These are phyloP conservation scores for Harpalus rubripes DNA, from an alignment of 2,888 invertebrate genomes.

Conservation along the genomic window DNA sequence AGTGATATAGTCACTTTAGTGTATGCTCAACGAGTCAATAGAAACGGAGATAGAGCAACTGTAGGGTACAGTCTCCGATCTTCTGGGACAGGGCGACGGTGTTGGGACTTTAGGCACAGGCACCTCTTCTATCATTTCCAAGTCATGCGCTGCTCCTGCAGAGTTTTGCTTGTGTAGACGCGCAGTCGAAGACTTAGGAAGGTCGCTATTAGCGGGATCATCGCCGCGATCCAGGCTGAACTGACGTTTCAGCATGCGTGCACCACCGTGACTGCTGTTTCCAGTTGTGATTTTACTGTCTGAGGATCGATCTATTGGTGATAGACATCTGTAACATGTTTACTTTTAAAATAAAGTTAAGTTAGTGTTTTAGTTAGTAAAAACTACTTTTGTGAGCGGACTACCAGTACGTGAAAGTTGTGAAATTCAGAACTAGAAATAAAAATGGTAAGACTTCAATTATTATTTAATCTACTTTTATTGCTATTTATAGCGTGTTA, in stretches of 20 bases:
- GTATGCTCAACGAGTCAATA: conserved; percentile 71
- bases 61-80: conserved; percentile 72
- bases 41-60: conserved; percentile 76
- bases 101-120: conserved; percentile 77
- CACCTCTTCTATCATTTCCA: conserved; percentile 85
- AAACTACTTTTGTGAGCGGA: neutral
- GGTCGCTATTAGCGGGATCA: conserved; percentile 75
- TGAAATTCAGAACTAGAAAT: neutral
- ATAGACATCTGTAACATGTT: conserved; percentile 59
- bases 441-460: neutral
- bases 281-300: conserved; percentile 48
- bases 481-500: too few relatives aligned
- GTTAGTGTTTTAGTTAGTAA: neutral
- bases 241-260: conserved; percentile 82
- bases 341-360: conserved; percentile 35
- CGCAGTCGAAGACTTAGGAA: conserved; percentile 75
- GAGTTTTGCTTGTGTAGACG: conserved; percentile 84
- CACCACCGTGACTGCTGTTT: conserved; percentile 70
- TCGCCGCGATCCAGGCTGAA: conserved; percentile 86
- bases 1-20: conserved; percentile 32
- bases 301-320: conserved; percentile 61
- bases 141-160: conserved; percentile 83
- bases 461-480: too few relatives aligned
- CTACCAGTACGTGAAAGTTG: neutral
- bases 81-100: conserved; percentile 73